Evolutionary conservation across 2,113 vertebrate species (phyloP), one percentile per base, ranked within the genome.

Genomic region (Murina feae): DNA sequence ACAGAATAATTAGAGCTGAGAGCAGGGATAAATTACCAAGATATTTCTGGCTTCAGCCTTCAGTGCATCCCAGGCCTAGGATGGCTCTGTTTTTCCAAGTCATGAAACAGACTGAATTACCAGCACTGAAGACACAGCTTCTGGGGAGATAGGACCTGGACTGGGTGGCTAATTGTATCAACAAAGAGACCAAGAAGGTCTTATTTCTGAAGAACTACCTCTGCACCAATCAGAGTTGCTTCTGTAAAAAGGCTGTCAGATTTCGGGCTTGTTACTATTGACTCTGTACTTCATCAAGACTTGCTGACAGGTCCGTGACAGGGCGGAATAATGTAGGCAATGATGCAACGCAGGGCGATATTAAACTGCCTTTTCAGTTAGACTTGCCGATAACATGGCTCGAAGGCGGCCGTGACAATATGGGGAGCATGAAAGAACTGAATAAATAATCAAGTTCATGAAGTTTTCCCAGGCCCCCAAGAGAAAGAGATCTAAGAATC

Each of bases 201-300:
- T 97, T 90, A 91, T 94, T 93, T 58, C n/a, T 51, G 63, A 89
- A 95, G 89, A 96, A 96, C 84, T n/a, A 71, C 85, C 93, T 66
- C 6, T 1, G 17, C 10, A 94, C 63, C 63, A 10, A 95, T 5
- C 32, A 42, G 25, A 55, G 39, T 0, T 66, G 37, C 78, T 92
- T 82, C 95, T 93, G 94, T 87, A 68, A 20, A 90, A 76, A 39
- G 42, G 37, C 32, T 89, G 83, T 92, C 93, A 96, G 90, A 88
- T 76, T 93, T 90, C 44, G 91, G 94, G 84, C 93, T 89, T 85
- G n/a, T 85, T 83, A 28, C 13, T 86, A 49, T 25, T 51, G 92
- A 86, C 75, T 94, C 96, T 97, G 94, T 60, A 81, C 91, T 97
- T 96, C 94, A 94, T 97, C 96, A 97, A 85, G 92, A 96, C 89